Evolutionary conservation across 1,140 invertebrate species (phyloP), one percentile per base, ranked within the genome.

Genomic region (Liolophura sinensis): DNA sequence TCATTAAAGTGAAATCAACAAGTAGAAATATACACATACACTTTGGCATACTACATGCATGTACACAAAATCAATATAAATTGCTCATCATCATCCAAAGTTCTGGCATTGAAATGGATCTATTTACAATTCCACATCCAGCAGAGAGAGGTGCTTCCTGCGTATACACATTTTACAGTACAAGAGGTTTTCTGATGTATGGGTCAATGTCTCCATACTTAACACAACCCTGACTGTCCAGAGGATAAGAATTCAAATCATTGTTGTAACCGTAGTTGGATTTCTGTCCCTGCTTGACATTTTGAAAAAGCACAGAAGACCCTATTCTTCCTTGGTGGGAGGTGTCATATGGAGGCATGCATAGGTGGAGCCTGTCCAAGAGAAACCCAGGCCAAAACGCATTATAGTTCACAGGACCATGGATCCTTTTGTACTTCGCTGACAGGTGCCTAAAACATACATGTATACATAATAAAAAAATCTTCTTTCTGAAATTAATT

Each of bases 361-460:
- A 78, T 4, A 83, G 66, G 24, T 74, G 65, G 0, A 83, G 56
- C 65, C 82, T 83, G 65, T 82, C 74, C 58, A 82, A 73, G 25
- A 83, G 66, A 52, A 80, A 73, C 25, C 81, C 82, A 18, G 82
- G 79, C 82, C 82, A 83, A 69, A 78, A 80, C 5, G 76, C 74
- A 51, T 77, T 75, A 6, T 54, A 47, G 56, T 81, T 49, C 18
- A 40, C 31, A 56, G 49, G 18, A 5, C 48, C 48, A 47, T 31
- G 49, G n/a, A 67, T 18, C 48, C 22, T 25, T 22, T 47, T 63
- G 24, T 71, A 68, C 14, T 31, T 40, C 3, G 27, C 46, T n/a
- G 27, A 31, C 40, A 63, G 59, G 18, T 62, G 24, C 3, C 65
- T 69, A 62, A 31, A 64, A 62, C 56, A n/a, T 20, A 59, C 40